These are phyloP conservation scores for Pogonomyrmex californicus DNA, from an alignment of 1,140 invertebrate genomes.

Conservation along the genomic window DNA sequence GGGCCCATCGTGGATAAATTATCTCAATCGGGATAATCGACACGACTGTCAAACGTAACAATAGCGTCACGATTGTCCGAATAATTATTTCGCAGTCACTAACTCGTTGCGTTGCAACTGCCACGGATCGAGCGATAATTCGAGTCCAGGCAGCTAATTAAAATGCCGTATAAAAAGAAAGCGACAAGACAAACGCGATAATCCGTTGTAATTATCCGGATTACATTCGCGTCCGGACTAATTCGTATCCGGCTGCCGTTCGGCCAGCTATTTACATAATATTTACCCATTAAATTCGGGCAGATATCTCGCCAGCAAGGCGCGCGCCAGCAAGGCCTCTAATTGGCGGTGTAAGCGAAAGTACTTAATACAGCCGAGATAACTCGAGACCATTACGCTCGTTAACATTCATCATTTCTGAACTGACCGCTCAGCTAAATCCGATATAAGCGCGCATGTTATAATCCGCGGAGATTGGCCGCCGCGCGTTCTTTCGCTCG, in stretches of 20 bases:
- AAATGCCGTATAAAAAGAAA: conserved; percentile 18
- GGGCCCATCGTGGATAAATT: conserved; percentile 33
- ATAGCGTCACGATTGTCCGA: conserved; percentile 28
- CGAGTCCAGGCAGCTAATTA: background rate
- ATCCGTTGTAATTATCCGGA: background rate
- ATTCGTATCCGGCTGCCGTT: background rate
- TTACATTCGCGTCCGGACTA: background rate
- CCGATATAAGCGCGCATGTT: conserved; percentile 23
- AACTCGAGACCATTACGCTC: conserved; percentile 15
- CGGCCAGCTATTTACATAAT: conserved; percentile 38
- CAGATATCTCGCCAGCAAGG: background rate
- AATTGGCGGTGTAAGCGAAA: conserved; percentile 55
- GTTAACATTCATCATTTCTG: conserved; percentile 36
- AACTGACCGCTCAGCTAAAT: conserved; percentile 9
- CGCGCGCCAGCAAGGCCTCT: background rate
- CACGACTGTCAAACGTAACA: conserved; percentile 24
- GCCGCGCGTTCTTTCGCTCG: background rate
- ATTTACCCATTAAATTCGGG: conserved; percentile 21
- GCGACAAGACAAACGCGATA: background rate
- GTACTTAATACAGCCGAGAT: conserved; percentile 38
- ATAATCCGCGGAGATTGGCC: background rate
- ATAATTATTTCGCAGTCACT: conserved; percentile 33
- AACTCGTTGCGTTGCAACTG: background rate
- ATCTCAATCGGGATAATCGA: conserved; percentile 41
- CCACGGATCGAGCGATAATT: background rate